Conservation (phyloP, 1,140 invertebrate species). For the Bombus affinis region DNA sequence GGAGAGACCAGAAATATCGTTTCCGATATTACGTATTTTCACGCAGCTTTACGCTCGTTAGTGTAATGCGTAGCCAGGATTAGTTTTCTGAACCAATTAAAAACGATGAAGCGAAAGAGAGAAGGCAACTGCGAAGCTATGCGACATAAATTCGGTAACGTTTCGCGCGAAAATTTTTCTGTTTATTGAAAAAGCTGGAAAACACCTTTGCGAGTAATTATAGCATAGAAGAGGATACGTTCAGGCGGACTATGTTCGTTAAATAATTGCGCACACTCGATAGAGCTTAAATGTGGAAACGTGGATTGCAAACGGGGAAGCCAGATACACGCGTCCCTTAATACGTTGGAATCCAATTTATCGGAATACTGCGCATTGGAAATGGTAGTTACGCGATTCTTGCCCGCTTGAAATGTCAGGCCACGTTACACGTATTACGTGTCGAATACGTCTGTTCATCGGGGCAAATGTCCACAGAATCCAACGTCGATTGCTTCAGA, state of each 20-base stretch:
- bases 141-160: not conserved
- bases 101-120: not conserved
- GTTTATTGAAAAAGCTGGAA: conserved; percentile 9
- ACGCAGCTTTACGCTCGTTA: no score
- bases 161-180: not conserved
- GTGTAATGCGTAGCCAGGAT: no score
- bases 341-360: conserved; percentile 64
- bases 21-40: no score
- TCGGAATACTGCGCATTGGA: conserved; percentile 61
- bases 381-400: conserved; percentile 62
- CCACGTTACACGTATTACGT: conserved; percentile 28
- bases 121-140: not conserved
- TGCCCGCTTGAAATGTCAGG: conserved; percentile 61
- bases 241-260: not conserved
- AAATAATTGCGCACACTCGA: conserved; percentile 29
- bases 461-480: not conserved
- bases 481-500: not conserved
- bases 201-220: not conserved
- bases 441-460: conserved; percentile 23
- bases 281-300: conserved; percentile 41
- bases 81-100: not conserved
- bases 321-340: conserved; percentile 50
- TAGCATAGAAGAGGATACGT: not conserved
- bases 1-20: no score
- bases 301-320: conserved; percentile 48